Percentiles rank a stretch among this genome's conserved stretches.
These are phyloP conservation scores for Rhingia rostrata DNA, from an alignment of 2,888 invertebrate species.

Conservation along the genomic window DNA sequence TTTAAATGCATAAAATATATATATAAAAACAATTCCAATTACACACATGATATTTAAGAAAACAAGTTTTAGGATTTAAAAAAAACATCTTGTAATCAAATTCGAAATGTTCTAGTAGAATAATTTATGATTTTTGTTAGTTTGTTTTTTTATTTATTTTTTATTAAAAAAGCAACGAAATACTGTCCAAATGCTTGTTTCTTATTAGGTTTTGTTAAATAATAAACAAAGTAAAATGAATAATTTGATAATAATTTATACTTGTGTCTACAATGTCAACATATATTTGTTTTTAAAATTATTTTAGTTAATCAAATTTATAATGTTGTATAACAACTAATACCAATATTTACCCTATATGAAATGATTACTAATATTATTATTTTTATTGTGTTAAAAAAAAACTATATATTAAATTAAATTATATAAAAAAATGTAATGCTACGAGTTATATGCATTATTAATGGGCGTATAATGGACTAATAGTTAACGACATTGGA, in stretches of 20 bases:
- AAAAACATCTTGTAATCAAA: conserved; percentile 53
- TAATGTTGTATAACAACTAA: conserved; percentile 54
- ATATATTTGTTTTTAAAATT: conserved; percentile 10
- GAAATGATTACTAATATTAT: conserved; percentile 57
- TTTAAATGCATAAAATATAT: conserved; percentile 55
- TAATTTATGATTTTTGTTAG: conserved; percentile 26
- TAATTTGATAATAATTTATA: conserved; percentile 8
- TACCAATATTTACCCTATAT: conserved; percentile 53
- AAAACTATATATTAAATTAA: conserved; percentile 45
- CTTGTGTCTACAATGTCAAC: background rate
- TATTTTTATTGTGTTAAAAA: conserved; percentile 54
- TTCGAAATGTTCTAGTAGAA: conserved; percentile 51
- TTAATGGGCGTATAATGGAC: background rate
- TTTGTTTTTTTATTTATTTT: no score
- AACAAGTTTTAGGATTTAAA: conserved; percentile 38
- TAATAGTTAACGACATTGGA: no score
- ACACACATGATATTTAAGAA: conserved; percentile 54
- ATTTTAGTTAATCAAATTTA: conserved; percentile 15
- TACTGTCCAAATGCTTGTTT: conserved; percentile 62
- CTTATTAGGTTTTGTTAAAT: conserved; percentile 10
- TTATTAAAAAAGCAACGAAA: conserved; percentile 65
- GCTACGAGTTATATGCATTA: conserved; percentile 64
- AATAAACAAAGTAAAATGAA: conserved; percentile 8
- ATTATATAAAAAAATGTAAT: conserved; percentile 3
- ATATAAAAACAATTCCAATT: conserved; percentile 63